These are phyloP conservation scores for Tretioscincus oriximinensis DNA, from an alignment of 2,113 vertebrate species.

Conservation along the genomic window DNA sequence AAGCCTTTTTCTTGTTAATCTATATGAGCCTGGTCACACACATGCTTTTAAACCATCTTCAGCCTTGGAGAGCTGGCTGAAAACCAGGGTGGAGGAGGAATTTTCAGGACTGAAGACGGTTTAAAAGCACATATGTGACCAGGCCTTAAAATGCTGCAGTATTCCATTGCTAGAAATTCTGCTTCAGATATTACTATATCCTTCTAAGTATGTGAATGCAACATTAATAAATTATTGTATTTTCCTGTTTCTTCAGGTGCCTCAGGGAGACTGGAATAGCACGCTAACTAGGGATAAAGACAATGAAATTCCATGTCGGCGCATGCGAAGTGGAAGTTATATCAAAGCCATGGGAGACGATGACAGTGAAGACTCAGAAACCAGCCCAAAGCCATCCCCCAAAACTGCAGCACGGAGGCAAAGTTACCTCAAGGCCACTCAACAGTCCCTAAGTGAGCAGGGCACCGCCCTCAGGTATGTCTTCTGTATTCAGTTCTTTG, in stretches of 20 bases:
- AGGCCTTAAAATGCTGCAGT: too few species aligned
- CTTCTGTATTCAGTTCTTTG: background rate
- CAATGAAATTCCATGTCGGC: constrained; percentile 90
- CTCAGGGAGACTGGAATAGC: constrained; percentile 89
- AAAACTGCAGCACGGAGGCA: constrained; percentile 93
- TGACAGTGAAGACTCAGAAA: constrained; percentile 95
- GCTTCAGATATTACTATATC: too few species aligned
- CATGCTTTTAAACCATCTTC: too few species aligned
- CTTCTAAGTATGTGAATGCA: too few species aligned
- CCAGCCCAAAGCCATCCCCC: constrained; percentile 95
- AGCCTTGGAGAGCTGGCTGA: too few species aligned
- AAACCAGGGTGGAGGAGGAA: too few species aligned
- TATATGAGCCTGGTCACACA: too few species aligned
- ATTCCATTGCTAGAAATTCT: too few species aligned
- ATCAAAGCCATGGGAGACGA: constrained; percentile 99
- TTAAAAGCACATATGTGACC: too few species aligned
- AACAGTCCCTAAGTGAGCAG: constrained; percentile 97
- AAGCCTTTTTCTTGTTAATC: too few species aligned
- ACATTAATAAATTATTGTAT: background rate
- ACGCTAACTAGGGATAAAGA: constrained; percentile 83
- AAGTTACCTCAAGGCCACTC: constrained; percentile 98
- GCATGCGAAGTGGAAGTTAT: constrained; percentile 98
- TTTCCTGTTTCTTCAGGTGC: constrained; percentile 68
- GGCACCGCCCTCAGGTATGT: constrained; percentile 92
- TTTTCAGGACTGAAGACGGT: too few species aligned